These are phyloP conservation scores for Papilio protenor DNA, from an alignment of 2,888 invertebrate species.

Conservation along the genomic window DNA sequence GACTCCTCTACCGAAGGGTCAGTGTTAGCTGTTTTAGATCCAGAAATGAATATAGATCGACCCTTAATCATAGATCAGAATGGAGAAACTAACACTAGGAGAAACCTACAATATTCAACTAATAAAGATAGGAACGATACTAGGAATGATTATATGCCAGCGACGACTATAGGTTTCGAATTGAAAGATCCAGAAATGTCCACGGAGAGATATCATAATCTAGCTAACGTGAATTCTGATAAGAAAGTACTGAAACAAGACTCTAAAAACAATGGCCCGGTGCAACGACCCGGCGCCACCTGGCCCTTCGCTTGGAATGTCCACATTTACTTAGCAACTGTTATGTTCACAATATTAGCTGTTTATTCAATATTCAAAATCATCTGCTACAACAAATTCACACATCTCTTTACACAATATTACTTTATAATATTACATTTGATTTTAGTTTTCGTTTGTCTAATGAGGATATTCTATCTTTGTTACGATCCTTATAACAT, in stretches of 20 bases:
- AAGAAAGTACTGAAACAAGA: slow-evolving; percentile 78
- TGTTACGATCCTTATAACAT: slow-evolving; percentile 97
- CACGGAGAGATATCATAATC: slow-evolving; percentile 83
- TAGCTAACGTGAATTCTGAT: slow-evolving; percentile 84
- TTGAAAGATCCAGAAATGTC: slow-evolving; percentile 80
- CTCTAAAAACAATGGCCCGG: slow-evolving; percentile 67
- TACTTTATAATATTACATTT: slow-evolving; percentile 95
- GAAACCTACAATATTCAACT: slow-evolving; percentile 79
- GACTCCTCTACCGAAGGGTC: slow-evolving; percentile 80
- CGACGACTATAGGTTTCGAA: slow-evolving; percentile 78
- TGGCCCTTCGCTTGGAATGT: slow-evolving; percentile 96
- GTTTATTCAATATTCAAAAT: slow-evolving; percentile 94
- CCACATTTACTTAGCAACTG: slow-evolving; percentile 94
- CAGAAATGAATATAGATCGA: slow-evolving; percentile 82
- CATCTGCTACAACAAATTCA: slow-evolving; percentile 92
- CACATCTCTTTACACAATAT: slow-evolving; percentile 93
- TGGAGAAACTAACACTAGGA: slow-evolving; percentile 81
- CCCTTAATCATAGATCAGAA: slow-evolving; percentile 78
- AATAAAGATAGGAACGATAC: slow-evolving; percentile 70
- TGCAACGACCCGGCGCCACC: slow-evolving; percentile 83
- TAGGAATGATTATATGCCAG: slow-evolving; percentile 69
- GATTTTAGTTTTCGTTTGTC: slow-evolving; percentile 92
- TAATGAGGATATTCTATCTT: slow-evolving; percentile 92
- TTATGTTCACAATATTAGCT: slow-evolving; percentile 92
- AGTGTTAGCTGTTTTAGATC: slow-evolving; percentile 78